Evolutionary conservation across 2,888 invertebrate species (phyloP).

Genomic region (Diaprepes abbreviatus): DNA sequence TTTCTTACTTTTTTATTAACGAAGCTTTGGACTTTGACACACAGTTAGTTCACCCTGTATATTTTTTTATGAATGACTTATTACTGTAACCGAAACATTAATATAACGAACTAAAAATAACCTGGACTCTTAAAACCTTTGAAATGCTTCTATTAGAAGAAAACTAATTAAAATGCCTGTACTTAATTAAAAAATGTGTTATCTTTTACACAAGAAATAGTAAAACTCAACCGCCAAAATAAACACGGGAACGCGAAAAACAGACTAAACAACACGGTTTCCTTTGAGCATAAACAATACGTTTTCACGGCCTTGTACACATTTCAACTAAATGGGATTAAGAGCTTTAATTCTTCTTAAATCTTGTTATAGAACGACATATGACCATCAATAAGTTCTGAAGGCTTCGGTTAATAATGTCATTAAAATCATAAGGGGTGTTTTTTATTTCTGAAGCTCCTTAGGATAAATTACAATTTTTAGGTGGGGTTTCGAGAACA

Average conservation of each 20-base stretch:
- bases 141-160: too few species aligned
- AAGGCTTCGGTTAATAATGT: constrained; percentile 42
- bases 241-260: background rate
- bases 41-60: too few species aligned
- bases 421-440: constrained; percentile 30
- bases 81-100: too few species aligned
- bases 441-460: too few species aligned
- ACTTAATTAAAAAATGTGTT: background rate
- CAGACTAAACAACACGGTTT: constrained; percentile 13
- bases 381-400: constrained; percentile 39
- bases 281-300: background rate
- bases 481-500: too few species aligned
- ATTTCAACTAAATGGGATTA: constrained; percentile 47
- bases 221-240: background rate
- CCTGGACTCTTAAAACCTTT: too few species aligned
- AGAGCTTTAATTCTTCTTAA: constrained; percentile 43
- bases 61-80: too few species aligned
- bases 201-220: background rate
- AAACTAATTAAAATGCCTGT: background rate
- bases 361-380: constrained; percentile 48
- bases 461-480: too few species aligned
- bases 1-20: too few species aligned
- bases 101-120: too few species aligned
- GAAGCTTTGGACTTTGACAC: too few species aligned
- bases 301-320: constrained; percentile 40